Conservation (phyloP, 2,113 vertebrate species). For the Catharus minimus region DNA sequence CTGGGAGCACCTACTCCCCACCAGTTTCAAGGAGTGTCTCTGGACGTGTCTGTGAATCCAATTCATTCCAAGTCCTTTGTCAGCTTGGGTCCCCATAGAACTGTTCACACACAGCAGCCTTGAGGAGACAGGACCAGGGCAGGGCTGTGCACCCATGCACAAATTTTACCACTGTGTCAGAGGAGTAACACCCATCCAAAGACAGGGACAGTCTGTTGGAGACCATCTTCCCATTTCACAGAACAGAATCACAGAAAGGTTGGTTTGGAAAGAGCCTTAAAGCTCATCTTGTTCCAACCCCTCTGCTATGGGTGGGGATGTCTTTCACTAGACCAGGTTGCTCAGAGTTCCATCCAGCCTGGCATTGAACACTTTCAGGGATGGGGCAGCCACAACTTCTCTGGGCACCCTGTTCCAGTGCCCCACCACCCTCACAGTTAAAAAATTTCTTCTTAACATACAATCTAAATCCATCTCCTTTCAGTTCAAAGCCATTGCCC, state of each 20-base stretch:
- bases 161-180: neutral
- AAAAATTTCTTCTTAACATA: neutral
- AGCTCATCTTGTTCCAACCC: fast-evolving
- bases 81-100: neutral
- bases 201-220: neutral
- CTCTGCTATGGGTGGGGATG: no score
- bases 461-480: neutral
- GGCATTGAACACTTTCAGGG: neutral
- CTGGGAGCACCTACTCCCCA: neutral
- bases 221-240: neutral
- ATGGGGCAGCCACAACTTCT: neutral
- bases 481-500: neutral
- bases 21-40: neutral
- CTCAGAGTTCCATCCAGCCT: neutral
- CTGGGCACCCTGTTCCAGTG: neutral
- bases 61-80: neutral
- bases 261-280: neutral
- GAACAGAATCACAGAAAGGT: neutral
- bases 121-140: neutral
- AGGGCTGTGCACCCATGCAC: neutral
- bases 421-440: neutral
- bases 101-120: neutral
- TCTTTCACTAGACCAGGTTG: neutral
- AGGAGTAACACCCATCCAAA: neutral
- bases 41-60: neutral